Base-by-base conservation (phyloP, 2,797 vertebrate genomes). In the Tragelaphus eurycerus region DNA sequence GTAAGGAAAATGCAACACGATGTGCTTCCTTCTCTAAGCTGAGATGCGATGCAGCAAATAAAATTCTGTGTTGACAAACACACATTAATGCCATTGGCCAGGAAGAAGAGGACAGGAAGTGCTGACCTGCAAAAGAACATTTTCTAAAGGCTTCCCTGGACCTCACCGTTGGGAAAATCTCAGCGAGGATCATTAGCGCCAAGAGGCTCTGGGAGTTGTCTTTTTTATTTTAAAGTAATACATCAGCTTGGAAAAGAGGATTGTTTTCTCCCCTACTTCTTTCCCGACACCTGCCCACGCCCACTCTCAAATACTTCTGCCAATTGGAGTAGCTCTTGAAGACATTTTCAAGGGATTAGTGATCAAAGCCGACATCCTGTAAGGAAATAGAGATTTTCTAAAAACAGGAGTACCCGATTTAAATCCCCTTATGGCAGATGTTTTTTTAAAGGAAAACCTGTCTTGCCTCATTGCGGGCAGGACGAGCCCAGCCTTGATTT, bases 11-110 rank as follows among this genome's bases (percentile, higher is more conserved):
- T 98, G 97, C 98, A 98, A 98, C 98, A 98, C 78, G 98, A 98
- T 98, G 98, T 97, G 81, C 97, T 97, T 86, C 54, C 94, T 83
- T 97, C 97, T 97, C 95, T 88, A 95, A 98, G 96, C 94, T 84
- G 95, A 97, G 98, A 62, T 52, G 95, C 97, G 98, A 62, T 46
- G 13, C 38, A 31, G 97, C 97, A 99, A 98, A 98, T 98, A 97
- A 98, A 98, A 99, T 98, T 99, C 90, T 31, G 95, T 98, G 98
- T 98, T 98, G 98, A 98, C 98, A 98, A 98, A 98, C 82, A 97
- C 93, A 86, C 98, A 86, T 98, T 98, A 98, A 98, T 98, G 98
- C 96, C 96, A 98, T 98, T 98, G 98, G 97, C 96, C 92, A 57
- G 95, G 95, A 92, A 96, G 98, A 97, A 97, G 52, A 81, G 91